phyloP scores from a whole-genome alignment of 2,113 vertebrate species.

The Carassius gibelio region DNA sequence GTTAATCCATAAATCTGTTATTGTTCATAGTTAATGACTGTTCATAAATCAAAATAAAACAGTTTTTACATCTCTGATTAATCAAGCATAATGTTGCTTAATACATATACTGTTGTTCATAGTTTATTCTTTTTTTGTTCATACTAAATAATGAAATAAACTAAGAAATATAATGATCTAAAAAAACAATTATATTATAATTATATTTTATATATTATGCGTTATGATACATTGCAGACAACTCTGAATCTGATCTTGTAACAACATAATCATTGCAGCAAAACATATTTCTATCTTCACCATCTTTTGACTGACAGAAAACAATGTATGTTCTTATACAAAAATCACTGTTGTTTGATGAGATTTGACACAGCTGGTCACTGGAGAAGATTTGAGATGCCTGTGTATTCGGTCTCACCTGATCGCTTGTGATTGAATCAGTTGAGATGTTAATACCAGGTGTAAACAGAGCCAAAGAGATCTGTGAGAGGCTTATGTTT shows the following conservation, averaged over 20 bases:
- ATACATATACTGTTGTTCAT: too few species aligned
- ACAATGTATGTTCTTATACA: not conserved
- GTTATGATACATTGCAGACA: too few species aligned
- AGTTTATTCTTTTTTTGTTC: too few species aligned
- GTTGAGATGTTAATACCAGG: conserved; percentile 1
- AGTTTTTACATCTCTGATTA: too few species aligned
- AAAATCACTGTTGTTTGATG: not conserved
- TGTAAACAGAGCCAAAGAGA: conserved; percentile 3
- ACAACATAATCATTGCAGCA: not conserved
- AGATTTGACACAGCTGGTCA: not conserved
- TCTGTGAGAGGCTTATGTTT: conserved; percentile 7
- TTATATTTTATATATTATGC: too few species aligned
- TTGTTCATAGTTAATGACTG: too few species aligned
- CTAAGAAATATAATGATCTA: too few species aligned
- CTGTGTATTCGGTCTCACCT: not conserved
- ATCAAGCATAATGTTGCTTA: too few species aligned
- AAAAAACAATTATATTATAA: too few species aligned
- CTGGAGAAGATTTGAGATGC: not conserved
- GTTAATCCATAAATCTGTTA: not conserved
- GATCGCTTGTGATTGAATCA: not conserved
- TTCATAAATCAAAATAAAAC: not conserved
- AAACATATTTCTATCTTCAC: not conserved
- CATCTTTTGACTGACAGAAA: not conserved
- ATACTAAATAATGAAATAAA: too few species aligned
- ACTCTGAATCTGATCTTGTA: not conserved